Evolutionary conservation across 2,888 invertebrate genomes (phyloP), one percentile per base, ranked within the genome.

Genomic region (Pelosia muscerda): DNA sequence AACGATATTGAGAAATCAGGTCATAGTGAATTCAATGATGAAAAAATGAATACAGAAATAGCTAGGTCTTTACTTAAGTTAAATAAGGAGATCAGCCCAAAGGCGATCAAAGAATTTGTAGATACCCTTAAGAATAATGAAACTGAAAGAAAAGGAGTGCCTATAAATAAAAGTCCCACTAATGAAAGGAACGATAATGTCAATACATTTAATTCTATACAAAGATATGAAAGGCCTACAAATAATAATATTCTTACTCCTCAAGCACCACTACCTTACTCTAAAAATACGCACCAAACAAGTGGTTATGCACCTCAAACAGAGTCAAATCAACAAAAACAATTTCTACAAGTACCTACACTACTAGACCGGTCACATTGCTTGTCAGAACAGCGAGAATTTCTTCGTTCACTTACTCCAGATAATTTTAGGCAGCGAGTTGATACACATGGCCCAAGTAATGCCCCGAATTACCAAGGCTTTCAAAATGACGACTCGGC

Each of bases 41-140:
- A 71, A 2, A 88, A 84, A 79, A 91, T 91, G 82, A 88, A 81
- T 55, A 66, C 78, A 26, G 87, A 86, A 72, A 82, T 92, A 42
- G 38, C 57, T 0, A 88, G 80, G 62, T 78, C 77, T 63, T n/a
- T 90, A 1, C 82, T 76, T 25, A 90, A 88, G 74, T 49, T 89
- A 28, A 74, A 79, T 15, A 77, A 71, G 60, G 77, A 84, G 26
- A 72, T 85, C 10, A 76, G 65, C 31, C 66, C 75, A 0, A 42
- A 83, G 28, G 70, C 72, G 42, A 79, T 90, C 23, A 72, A 86
- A n/a, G 58, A 60, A 4, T 90, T 91, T 73, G 71, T 90, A 1
- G 75, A 77, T 9, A 83, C 78, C 71, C 75, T 91, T 23, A 86
- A 84, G 63, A 66, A 68, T 19, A 85, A 73, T 60, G 85, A 89